Evolutionary conservation across 1,140 invertebrate genomes (phyloP).

Genomic region (Glomeris maerens): DNA sequence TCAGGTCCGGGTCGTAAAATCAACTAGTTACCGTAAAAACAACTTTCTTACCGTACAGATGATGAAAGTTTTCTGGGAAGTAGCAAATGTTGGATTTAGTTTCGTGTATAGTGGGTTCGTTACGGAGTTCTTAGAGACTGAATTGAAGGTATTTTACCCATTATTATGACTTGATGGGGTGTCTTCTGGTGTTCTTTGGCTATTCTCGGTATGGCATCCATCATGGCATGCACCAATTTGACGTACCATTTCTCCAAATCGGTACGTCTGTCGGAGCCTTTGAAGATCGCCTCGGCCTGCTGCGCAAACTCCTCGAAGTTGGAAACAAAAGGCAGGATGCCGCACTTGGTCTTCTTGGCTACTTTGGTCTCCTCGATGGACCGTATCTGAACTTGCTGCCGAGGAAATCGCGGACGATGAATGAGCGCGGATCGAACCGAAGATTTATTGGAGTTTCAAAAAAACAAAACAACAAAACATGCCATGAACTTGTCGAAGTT

Average conservation of each 20-base stretch:
- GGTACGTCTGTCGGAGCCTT: constrained; percentile 69
- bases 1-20: too few relatives aligned
- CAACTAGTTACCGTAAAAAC: background rate
- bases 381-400: constrained; percentile 55
- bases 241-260: constrained; percentile 94
- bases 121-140: background rate
- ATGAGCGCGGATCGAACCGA: background rate
- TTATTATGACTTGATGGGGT: constrained; percentile 82
- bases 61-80: constrained; percentile 85
- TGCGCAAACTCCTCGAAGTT: constrained; percentile 82
- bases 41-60: constrained; percentile 50
- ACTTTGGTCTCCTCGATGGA: constrained; percentile 60
- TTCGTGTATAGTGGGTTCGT: too few relatives aligned
- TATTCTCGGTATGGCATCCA: constrained; percentile 64
- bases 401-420: constrained; percentile 7
- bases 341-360: constrained; percentile 65
- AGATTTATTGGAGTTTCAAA: constrained; percentile 10
- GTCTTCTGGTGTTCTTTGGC: constrained; percentile 81
- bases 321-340: constrained; percentile 77
- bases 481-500: constrained; percentile 85
- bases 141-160: constrained; percentile 44
- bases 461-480: constrained; percentile 19
- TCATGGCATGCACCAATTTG: constrained; percentile 67
- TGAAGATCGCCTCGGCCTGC: constrained; percentile 75
- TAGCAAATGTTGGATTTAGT: too few relatives aligned